Percentiles rank a stretch among this genome's conserved stretches.
phyloP scores from a whole-genome alignment of 2,113 vertebrate species.

The Heliornis fulica region DNA sequence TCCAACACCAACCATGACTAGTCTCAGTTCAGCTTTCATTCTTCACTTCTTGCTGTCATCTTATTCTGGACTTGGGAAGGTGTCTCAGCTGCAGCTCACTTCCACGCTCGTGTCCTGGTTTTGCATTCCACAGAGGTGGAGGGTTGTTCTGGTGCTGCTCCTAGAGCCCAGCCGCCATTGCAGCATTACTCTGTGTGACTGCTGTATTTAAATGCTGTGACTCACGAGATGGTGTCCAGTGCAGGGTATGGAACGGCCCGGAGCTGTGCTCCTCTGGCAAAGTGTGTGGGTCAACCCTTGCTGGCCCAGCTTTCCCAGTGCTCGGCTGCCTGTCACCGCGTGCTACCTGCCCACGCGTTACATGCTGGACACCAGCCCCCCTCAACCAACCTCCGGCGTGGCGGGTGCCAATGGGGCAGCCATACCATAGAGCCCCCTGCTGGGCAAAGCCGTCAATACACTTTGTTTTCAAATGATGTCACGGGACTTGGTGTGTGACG shows the following conservation, averaged over 20 bases:
- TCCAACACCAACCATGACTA: not conserved
- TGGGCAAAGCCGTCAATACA: not conserved
- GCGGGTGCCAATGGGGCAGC: not conserved
- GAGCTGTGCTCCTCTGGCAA: rapidly evolving
- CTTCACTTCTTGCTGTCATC: not conserved
- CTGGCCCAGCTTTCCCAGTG: no score
- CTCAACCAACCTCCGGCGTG: not conserved
- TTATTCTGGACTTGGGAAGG: not conserved
- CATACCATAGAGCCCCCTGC: not conserved
- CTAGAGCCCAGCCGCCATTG: rapidly evolving
- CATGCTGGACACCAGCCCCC: no score
- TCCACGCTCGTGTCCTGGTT: not conserved
- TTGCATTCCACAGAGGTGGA: no score
- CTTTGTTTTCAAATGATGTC: conserved; percentile 38
- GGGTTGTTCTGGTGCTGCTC: rapidly evolving
- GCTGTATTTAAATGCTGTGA: rapidly evolving
- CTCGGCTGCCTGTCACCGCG: not conserved
- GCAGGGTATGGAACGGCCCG: rapidly evolving
- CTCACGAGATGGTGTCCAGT: rapidly evolving
- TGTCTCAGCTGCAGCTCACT: not conserved
- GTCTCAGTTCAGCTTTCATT: rapidly evolving
- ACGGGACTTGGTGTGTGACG: not conserved
- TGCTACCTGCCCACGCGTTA: no score
- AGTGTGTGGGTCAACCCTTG: no score
- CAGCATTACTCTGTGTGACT: rapidly evolving